A percentile compares a stretch with the other conserved stretches of the same genome.
These are phyloP conservation scores for Sus cebifrons DNA, from an alignment of 2,797 vertebrate genomes.

Conservation along the genomic window DNA sequence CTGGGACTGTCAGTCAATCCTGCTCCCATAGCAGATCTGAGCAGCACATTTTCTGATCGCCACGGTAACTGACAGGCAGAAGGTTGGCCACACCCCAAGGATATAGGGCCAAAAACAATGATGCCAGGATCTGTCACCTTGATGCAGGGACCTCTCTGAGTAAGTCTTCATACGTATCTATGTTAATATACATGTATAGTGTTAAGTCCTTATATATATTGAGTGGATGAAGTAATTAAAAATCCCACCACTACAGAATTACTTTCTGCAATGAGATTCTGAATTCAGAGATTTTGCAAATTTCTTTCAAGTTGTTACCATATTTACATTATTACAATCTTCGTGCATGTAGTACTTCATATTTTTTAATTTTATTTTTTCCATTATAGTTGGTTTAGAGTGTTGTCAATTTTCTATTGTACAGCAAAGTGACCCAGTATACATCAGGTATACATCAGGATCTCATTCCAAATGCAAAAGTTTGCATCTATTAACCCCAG, in stretches of 20 bases:
- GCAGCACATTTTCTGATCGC: not conserved
- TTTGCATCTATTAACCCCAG: no score
- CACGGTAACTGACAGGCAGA: not conserved
- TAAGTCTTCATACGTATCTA: not conserved
- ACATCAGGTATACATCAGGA: no score
- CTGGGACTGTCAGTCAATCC: slow-evolving; percentile 49
- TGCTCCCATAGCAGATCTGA: not conserved
- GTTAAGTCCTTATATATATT: not conserved
- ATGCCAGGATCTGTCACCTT: slow-evolving; percentile 52
- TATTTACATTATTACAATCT: slow-evolving; percentile 3
- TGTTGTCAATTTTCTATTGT: no score
- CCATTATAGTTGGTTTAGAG: no score
- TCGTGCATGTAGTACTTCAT: not conserved
- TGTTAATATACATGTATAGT: not conserved
- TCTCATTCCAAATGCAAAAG: no score
- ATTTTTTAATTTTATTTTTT: not conserved
- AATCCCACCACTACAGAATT: not conserved
- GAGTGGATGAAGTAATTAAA: not conserved
- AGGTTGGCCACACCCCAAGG: slow-evolving; percentile 52
- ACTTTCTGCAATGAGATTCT: not conserved
- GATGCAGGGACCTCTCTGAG: not conserved
- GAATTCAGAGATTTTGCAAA: not conserved
- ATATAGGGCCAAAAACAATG: slow-evolving; percentile 5
- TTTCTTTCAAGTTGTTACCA: not conserved
- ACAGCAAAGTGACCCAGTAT: no score